Base-by-base conservation (phyloP, 2,113 vertebrate genomes). In the Okapia johnstoni region DNA sequence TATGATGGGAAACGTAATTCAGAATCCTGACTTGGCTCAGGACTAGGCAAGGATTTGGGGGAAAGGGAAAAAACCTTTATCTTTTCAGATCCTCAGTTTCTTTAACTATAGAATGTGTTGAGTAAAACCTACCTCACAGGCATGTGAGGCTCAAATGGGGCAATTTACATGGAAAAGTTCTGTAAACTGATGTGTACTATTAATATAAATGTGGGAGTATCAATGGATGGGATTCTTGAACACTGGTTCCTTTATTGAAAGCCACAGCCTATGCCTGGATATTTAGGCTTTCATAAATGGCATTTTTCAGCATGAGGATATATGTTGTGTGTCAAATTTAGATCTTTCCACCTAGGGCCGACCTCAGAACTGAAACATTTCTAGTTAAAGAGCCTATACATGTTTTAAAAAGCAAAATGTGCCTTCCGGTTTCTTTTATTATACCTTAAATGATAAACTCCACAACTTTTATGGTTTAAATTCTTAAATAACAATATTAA, bases 401-500 rank as follows among this genome's bases (percentile, higher is more conserved):
- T 50, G 40, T 85, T 85, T 85, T 16, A 80, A 15, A 86, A 40
- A 33, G 40, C 58, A 84, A 46, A 52, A 30, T 61, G 11, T 90
- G 30, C 8, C 91, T 83, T 92, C 5, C 6, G 46, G 7, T 50
- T 97, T 36, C 52, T 61, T 90, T 86, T 61, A 48, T 81, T 63
- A 25, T 83, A 48, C 25, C 73, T 87, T 60, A 96, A 84, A 30
- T 40, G 17, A 40, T 23, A 95, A 93, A 58, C 19, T 58, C 50
- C 54, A 40, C 40, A 40, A 57, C 50, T 70, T 83, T 60, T 58
- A 70, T 43, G 4, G 19, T 55, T 88, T 89, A 93, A 57, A 73
- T 76, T 54, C 28, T 80, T 55, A 80, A 97, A 50, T 70, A 43
- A 40, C n/a, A 66, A 63, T 23, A 12, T 93, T 85, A 89, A 92